Evolutionary conservation across 37 sponge, comb jelly and placozoan genomes (phyloP).

Genomic region (Bolinopsis microptera): DNA sequence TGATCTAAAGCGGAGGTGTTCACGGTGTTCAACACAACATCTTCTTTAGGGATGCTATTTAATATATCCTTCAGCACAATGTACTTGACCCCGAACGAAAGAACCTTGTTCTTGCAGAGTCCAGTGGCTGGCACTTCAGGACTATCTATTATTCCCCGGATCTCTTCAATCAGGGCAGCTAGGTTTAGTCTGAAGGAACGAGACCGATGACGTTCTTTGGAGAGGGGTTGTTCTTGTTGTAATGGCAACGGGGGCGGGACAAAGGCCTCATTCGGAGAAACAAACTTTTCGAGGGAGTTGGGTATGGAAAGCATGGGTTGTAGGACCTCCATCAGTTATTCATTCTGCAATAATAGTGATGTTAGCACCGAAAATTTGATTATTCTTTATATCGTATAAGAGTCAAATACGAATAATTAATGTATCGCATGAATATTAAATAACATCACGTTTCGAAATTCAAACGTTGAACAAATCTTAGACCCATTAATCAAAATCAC

Average conservation of each 20-base stretch:
- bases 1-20: neutral
- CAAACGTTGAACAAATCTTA: no score
- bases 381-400: no score
- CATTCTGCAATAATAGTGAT: neutral
- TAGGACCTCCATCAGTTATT: neutral
- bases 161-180: conserved; percentile 24
- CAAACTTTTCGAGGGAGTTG: neutral
- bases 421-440: no score
- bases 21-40: neutral
- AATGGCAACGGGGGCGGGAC: neutral
- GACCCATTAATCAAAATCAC: no score
- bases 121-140: conserved; percentile 16
- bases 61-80: conserved; percentile 13
- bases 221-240: neutral
- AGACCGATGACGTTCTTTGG: neutral
- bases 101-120: conserved; percentile 60
- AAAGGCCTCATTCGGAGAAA: neutral
- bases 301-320: neutral
- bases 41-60: neutral
- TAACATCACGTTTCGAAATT: no score
- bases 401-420: no score
- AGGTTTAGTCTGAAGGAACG: conserved; percentile 30
- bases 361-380: no score
- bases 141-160: neutral
- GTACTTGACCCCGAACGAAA: conserved; percentile 41